Evolutionary conservation across 2,797 vertebrate species (phyloP).

Genomic region (Channallabes apus): DNA sequence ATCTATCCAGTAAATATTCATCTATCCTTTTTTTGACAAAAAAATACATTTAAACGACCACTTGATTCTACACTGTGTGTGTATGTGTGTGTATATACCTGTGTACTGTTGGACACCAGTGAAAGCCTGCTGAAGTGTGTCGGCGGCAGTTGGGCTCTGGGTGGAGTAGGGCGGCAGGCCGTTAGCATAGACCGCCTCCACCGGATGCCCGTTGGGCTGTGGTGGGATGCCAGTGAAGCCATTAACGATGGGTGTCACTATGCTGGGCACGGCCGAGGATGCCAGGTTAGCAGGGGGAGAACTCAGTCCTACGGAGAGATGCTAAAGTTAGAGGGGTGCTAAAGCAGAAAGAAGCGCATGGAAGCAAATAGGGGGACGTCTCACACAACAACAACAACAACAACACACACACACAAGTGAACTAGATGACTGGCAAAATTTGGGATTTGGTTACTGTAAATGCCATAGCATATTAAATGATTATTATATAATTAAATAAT

Average conservation of each 20-base stretch:
- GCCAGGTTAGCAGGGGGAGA: slow-evolving; percentile 78
- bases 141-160: slow-evolving; percentile 80
- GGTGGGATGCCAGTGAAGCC: slow-evolving; percentile 80
- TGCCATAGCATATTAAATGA: neutral
- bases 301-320: slow-evolving; percentile 71
- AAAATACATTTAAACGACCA: neutral
- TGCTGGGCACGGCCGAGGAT: slow-evolving; percentile 74
- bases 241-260: slow-evolving; percentile 79
- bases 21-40: neutral
- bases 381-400: neutral
- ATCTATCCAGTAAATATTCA: neutral
- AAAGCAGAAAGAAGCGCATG: neutral
- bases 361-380: neutral
- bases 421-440: neutral
- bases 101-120: slow-evolving; percentile 84
- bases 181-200: slow-evolving; percentile 83
- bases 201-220: slow-evolving; percentile 77
- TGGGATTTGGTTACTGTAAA: neutral
- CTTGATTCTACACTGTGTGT: neutral
- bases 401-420: neutral
- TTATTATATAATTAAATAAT: no score
- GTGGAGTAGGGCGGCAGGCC: slow-evolving; percentile 79
- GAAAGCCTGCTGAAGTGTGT: slow-evolving; percentile 81
- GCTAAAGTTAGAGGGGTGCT: neutral
- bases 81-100: slow-evolving; percentile 64